Percentiles rank a stretch among this genome's conserved stretches.
Evolutionary conservation across 2,797 vertebrate species (phyloP).

Genomic region (Dicrostonyx torquatus): DNA sequence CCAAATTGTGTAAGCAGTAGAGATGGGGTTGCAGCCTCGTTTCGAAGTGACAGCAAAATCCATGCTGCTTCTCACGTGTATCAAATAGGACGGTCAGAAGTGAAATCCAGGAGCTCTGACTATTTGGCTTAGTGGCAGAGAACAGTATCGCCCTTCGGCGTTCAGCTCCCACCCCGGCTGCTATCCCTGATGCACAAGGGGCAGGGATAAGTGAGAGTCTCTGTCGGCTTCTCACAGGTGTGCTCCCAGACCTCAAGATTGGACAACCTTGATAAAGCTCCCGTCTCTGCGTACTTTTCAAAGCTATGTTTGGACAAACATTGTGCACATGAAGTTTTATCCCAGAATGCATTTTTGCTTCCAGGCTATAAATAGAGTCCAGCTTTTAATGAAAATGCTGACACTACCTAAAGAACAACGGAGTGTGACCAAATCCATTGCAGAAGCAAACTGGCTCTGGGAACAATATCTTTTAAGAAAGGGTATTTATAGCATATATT

Average conservation of each 20-base stretch:
- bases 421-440: conserved; percentile 62
- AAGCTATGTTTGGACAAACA: conserved; percentile 68
- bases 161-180: background rate
- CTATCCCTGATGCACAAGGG: background rate
- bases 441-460: conserved; percentile 54
- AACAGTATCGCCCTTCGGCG: background rate
- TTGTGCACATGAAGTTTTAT: conserved; percentile 64
- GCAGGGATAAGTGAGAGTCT: background rate
- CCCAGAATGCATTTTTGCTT: conserved; percentile 71
- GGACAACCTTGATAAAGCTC: conserved; percentile 55
- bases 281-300: conserved; percentile 1
- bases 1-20: background rate
- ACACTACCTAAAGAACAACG: conserved; percentile 58
- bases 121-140: background rate
- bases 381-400: conserved; percentile 74
- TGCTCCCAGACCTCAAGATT: conserved; percentile 30
- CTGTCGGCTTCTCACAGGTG: background rate
- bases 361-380: conserved; percentile 71
- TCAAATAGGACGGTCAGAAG: background rate
- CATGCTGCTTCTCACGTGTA: background rate
- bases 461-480: conserved; percentile 60
- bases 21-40: background rate
- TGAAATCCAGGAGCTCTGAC: background rate
- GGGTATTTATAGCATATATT: conserved; percentile 36
- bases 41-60: background rate